phyloP scores from a whole-genome alignment of 2,113 vertebrate species.

The Ailuropoda melanoleuca region DNA sequence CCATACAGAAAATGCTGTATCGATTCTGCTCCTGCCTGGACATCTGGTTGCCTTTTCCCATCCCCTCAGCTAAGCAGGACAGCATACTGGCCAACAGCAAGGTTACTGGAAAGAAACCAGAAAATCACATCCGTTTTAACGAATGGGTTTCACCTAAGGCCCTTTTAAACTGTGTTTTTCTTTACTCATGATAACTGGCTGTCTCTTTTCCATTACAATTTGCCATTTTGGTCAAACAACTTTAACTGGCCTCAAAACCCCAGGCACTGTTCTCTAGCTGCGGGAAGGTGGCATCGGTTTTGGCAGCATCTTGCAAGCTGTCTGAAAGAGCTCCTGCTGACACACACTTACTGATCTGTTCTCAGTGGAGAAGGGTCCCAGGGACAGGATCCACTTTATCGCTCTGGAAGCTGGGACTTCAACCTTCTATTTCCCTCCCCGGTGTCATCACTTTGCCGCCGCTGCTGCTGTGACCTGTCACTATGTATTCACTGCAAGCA shows the following conservation, averaged over 20 bases:
- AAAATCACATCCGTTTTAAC: not conserved
- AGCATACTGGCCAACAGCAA: not conserved
- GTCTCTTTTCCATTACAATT: not conserved
- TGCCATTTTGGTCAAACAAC: not conserved
- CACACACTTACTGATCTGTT: too few species aligned
- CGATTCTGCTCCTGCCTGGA: not conserved
- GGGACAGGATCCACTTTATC: not conserved
- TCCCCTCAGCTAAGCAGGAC: not conserved
- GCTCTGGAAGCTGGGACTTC: not conserved
- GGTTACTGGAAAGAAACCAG: not conserved
- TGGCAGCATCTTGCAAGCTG: not conserved
- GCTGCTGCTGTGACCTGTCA: not conserved
- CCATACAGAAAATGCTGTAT: not conserved
- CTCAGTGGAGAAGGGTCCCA: not conserved
- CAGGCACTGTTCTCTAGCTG: not conserved
- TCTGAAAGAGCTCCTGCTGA: not conserved
- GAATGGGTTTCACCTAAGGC: not conserved
- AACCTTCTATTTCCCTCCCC: not conserved
- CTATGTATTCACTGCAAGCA: not conserved
- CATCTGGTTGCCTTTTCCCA: not conserved
- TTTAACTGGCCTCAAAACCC: not conserved
- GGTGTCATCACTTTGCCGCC: not conserved
- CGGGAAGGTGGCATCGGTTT: not conserved
- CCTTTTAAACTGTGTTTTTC: not conserved
- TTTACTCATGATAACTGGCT: not conserved